These are phyloP conservation scores for Piezodorus guildinii DNA, from an alignment of 1,140 invertebrate genomes.

Conservation along the genomic window DNA sequence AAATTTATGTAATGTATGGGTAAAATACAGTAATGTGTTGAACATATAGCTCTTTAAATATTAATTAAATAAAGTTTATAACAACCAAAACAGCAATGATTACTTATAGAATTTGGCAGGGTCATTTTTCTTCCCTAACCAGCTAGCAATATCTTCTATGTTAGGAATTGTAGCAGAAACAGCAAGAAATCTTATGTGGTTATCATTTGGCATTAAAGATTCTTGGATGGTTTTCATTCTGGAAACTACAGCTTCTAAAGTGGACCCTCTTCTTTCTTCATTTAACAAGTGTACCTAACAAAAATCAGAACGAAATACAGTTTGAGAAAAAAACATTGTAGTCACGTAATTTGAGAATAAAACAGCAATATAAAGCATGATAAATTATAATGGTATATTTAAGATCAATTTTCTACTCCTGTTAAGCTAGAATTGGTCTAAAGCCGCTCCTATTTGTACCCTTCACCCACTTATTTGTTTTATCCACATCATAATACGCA, in stretches of 20 bases:
- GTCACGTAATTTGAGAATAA: not conserved
- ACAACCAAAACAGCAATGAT: slow-evolving; percentile 17
- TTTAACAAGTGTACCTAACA: slow-evolving; percentile 51
- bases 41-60: no score
- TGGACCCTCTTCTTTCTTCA: slow-evolving; percentile 56
- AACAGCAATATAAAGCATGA: no score
- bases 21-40: no score
- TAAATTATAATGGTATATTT: no score
- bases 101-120: slow-evolving; percentile 41
- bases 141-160: slow-evolving; percentile 58
- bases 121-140: slow-evolving; percentile 42
- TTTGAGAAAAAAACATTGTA: not conserved
- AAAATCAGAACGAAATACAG: slow-evolving; percentile 2
- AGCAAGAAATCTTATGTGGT: slow-evolving; percentile 54
- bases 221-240: slow-evolving; percentile 52
- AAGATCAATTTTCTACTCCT: no score
- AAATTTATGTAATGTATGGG: no score
- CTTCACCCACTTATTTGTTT: no score
- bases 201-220: slow-evolving; percentile 23
- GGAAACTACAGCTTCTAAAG: slow-evolving; percentile 65
- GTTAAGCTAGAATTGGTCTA: no score
- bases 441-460: no score
- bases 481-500: no score
- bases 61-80: no score
- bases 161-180: slow-evolving; percentile 71